phyloP scores from a whole-genome alignment of 2,888 invertebrate species.

The Diaprepes abbreviatus region DNA sequence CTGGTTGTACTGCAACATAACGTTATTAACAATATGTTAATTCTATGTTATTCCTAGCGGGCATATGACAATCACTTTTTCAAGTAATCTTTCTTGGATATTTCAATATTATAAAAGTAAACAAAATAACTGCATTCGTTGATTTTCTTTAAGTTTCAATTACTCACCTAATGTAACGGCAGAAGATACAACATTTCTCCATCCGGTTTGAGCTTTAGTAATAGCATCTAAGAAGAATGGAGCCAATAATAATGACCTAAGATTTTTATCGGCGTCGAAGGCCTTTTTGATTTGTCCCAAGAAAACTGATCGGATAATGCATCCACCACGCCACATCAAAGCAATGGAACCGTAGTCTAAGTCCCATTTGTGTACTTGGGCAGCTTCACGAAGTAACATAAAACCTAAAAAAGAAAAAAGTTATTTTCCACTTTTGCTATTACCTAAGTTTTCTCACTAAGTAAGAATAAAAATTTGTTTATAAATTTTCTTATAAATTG shows the following conservation, averaged over 20 bases:
- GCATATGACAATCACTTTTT: too few species aligned
- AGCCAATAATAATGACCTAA: conserved; percentile 91
- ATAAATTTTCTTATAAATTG: too few species aligned
- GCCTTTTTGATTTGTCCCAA: conserved; percentile 94
- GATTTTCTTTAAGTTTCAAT: too few species aligned
- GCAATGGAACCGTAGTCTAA: conserved; percentile 98
- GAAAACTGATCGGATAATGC: conserved; percentile 94
- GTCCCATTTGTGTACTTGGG: conserved; percentile 91
- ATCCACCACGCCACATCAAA: conserved; percentile 99
- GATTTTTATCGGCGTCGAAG: conserved; percentile 88
- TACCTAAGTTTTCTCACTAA: too few species aligned
- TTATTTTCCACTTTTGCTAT: too few species aligned
- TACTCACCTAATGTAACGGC: conserved; percentile 68
- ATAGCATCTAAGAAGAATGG: conserved; percentile 93
- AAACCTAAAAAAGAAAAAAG: conserved; percentile 76
- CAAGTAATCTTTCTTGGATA: too few species aligned
- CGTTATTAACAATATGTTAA: too few species aligned
- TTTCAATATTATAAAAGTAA: too few species aligned
- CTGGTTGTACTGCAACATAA: too few species aligned
- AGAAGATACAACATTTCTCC: conserved; percentile 86
- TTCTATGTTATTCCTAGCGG: too few species aligned
- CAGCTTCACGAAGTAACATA: conserved; percentile 95
- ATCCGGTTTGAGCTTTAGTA: conserved; percentile 82
- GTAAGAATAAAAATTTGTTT: too few species aligned
- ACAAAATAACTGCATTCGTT: too few species aligned